Evolutionary conservation across 2,797 vertebrate species (phyloP).

Genomic region (Hipposideros larvatus): DNA sequence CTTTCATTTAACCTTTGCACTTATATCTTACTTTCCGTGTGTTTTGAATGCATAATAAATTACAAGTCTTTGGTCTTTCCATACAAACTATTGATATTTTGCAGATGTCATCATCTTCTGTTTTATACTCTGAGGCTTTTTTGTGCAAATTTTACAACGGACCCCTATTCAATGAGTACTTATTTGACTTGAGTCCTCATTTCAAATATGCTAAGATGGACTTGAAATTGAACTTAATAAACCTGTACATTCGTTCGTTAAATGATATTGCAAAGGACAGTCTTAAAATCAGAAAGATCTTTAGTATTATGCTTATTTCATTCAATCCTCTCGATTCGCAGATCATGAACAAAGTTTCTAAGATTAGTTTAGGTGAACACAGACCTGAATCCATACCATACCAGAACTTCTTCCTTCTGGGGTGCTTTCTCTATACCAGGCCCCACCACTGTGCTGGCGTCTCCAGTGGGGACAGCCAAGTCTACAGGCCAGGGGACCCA

Average conservation of each 20-base stretch:
- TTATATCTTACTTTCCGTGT: background rate
- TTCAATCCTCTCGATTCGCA: background rate
- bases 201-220: background rate
- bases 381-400: background rate
- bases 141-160: background rate
- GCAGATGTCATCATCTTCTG: background rate
- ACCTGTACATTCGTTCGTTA: background rate
- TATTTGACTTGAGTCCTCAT: background rate
- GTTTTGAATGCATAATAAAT: background rate
- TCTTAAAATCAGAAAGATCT: background rate
- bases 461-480: background rate
- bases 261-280: background rate
- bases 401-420: background rate
- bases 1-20: background rate
- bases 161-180: background rate
- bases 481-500: rapidly evolving
- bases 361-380: background rate
- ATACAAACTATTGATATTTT: background rate
- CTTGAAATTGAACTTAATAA: background rate
- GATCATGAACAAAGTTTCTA: background rate
- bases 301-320: background rate
- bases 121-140: background rate
- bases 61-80: background rate
- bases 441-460: rapidly evolving
- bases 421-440: background rate